Evolutionary conservation across 2,797 vertebrate genomes (phyloP).

Genomic region (Staurois parvus): DNA sequence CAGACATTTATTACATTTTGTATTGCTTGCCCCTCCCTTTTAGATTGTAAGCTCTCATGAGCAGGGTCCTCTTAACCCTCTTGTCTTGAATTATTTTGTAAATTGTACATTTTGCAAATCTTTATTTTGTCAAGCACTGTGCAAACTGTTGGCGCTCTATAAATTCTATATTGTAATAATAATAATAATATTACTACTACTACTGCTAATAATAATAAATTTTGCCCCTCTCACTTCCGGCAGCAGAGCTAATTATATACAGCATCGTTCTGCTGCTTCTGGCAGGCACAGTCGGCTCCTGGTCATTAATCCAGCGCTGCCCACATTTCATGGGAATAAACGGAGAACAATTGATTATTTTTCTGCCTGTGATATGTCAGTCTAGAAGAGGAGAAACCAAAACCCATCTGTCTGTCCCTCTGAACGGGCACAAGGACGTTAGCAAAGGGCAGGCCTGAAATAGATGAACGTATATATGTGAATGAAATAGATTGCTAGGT

Average conservation of each 20-base stretch:
- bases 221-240: background rate
- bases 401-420: constrained; percentile 50
- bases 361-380: constrained; percentile 52
- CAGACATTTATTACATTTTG: too few relatives aligned
- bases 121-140: too few relatives aligned
- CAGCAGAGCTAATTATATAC: constrained; percentile 37
- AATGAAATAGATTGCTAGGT: too few relatives aligned
- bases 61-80: too few relatives aligned
- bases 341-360: constrained; percentile 59
- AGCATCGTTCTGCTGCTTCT: constrained; percentile 23
- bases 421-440: constrained; percentile 24
- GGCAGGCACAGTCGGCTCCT: constrained; percentile 24
- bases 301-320: constrained; percentile 46
- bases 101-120: too few relatives aligned
- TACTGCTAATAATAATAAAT: too few relatives aligned
- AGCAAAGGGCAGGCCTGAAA: constrained; percentile 37
- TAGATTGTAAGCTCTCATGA: too few relatives aligned
- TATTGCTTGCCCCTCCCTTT: too few relatives aligned
- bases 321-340: constrained; percentile 56
- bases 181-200: too few relatives aligned
- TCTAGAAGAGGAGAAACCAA: constrained; percentile 44
- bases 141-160: too few relatives aligned
- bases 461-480: background rate
- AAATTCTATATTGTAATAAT: too few relatives aligned
- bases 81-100: too few relatives aligned